Evolutionary conservation across 2,888 invertebrate genomes (phyloP), one percentile per base, ranked within the genome.

Genomic region (Ormyrus rosae): DNA sequence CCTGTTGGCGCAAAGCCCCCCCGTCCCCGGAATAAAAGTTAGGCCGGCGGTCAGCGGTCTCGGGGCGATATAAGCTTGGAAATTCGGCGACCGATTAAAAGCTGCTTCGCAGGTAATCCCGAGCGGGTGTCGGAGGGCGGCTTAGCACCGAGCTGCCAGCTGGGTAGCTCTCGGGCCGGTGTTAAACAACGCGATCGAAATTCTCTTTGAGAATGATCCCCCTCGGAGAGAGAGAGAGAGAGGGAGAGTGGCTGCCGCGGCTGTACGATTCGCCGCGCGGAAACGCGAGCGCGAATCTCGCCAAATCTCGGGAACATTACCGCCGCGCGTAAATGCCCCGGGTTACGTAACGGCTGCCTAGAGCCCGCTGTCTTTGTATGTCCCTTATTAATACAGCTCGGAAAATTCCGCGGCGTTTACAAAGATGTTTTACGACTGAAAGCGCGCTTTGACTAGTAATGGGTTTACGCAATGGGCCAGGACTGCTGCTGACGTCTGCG

Each of bases 141-240:
- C 79, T 73, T 73, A 78, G 46, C 0, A 0, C 48, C 71, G 34
- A 6, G 11, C 63, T 19, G 13, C 11, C 11, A 45, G 60, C 53
- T 6, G 9, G 6, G 19, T 45, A 9, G 51, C 50, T 60, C 63
- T 63, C 69, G 61, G 78, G 50, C 13, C 72, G 79, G 74, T 83
- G 83, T 84, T 83, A 76, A 83, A 83, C 84, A 82, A 81, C 77
- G 83, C 69, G 58, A 81, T 82, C 82, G 81, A 83, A 84, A 84
- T 83, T 83, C 84, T 84, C 82, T 83, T 83, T 80, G 81, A 81
- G 81, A 82, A 82, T 81, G 74, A 81, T 78, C 69, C 69, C 82
- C 19, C 34, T 48, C 11, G 61, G 58, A 79, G 13, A 13, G 13
- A 13, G 13, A 13, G 13, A 13, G 13, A 13, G 13, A 13, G 13